Conservation (phyloP, 2,797 vertebrate genomes). For the Pseudochaenichthys georgianus region DNA sequence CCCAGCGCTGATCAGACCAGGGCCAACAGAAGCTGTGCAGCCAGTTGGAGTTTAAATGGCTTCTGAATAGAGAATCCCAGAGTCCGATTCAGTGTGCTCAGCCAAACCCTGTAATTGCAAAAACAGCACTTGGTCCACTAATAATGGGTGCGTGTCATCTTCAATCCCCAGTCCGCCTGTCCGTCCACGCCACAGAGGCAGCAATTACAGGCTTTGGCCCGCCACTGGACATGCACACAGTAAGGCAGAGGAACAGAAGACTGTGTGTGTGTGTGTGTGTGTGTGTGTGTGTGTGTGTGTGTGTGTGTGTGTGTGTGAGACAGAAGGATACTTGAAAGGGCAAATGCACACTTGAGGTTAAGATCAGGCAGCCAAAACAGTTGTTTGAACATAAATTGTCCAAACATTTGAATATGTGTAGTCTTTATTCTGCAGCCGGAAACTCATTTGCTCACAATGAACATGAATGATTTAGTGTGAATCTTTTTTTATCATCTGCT, state of each 20-base stretch:
- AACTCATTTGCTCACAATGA: neutral
- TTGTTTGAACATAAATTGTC: conserved; percentile 4
- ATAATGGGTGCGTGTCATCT: conserved; percentile 87
- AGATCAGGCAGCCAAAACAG: neutral
- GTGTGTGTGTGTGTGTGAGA: neutral
- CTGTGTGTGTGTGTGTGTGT: neutral
- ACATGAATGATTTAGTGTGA: neutral
- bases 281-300: conserved; percentile 13
- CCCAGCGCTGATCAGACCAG: conserved; percentile 49
- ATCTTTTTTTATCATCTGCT: neutral
- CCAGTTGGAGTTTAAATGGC: conserved; percentile 80
- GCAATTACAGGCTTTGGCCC: conserved; percentile 81
- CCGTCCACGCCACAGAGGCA: conserved; percentile 79
- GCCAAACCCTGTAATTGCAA: conserved; percentile 85
- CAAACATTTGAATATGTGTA: conserved; percentile 4
- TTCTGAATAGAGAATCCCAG: conserved; percentile 79
- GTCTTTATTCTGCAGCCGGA: neutral
- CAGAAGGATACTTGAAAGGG: conserved; percentile 5
- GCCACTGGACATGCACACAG: conserved; percentile 72
- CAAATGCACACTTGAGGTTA: conserved; percentile 19
- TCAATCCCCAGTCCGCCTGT: conserved; percentile 82
- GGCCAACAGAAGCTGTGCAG: conserved; percentile 74
- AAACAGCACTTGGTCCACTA: conserved; percentile 86
- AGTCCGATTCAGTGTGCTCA: conserved; percentile 82
- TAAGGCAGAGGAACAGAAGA: conserved; percentile 66